These are phyloP conservation scores for Penelope pileata DNA, from an alignment of 2,113 vertebrate genomes.

Conservation along the genomic window DNA sequence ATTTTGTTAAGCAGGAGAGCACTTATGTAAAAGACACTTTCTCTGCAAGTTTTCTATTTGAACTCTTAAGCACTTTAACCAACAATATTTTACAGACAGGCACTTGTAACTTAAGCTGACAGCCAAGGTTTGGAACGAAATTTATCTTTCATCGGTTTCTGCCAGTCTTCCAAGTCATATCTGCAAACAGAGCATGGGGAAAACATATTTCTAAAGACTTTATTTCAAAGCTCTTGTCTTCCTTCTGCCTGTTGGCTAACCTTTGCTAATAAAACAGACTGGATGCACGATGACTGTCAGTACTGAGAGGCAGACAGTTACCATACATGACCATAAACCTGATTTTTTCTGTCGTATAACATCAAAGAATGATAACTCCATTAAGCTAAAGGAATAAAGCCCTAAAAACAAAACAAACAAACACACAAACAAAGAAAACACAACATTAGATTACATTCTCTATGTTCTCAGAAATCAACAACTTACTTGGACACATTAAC, in stretches of 20 bases:
- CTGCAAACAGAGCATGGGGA: neutral
- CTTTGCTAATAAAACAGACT: neutral
- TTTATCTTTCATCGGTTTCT: neutral
- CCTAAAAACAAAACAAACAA: neutral
- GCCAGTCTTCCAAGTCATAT: neutral
- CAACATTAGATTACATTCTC: neutral
- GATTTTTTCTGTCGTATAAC: neutral
- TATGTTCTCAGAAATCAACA: neutral
- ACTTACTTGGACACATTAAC: neutral
- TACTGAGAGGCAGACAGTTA: neutral
- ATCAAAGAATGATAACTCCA: neutral
- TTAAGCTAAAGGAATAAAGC: neutral
- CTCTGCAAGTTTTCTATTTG: neutral
- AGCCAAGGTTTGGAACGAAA: neutral
- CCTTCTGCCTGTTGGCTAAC: neutral
- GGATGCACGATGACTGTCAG: neutral
- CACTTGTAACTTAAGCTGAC: neutral
- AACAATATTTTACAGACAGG: constrained; percentile 1
- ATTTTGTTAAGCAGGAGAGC: neutral
- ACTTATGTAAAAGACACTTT: neutral
- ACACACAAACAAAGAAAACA: neutral
- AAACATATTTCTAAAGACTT: neutral
- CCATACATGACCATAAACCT: rapidly evolving
- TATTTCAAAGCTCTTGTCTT: neutral
- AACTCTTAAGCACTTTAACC: neutral